Evolutionary conservation across 2,113 vertebrate species (phyloP).

Genomic region (Xyrauchen texanus): DNA sequence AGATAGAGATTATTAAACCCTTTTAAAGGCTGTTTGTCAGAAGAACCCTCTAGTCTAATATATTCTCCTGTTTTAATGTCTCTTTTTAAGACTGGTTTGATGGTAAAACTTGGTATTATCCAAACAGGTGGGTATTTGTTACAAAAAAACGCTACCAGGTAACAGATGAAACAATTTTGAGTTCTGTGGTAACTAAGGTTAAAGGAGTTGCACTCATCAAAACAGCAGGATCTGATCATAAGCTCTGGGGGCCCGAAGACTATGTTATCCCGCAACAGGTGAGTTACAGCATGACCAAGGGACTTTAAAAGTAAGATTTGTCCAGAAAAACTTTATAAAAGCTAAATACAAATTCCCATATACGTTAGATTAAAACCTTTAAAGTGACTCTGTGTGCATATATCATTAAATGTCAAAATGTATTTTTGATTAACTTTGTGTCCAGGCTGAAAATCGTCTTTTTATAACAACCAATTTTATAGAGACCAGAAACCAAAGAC

Average conservation of each 20-base stretch:
- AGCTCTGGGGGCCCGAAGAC: slow-evolving; percentile 89
- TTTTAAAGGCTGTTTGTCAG: too few species aligned
- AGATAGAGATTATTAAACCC: too few species aligned
- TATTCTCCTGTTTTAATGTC: not conserved
- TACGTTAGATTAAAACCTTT: too few species aligned
- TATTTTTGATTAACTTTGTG: slow-evolving; percentile 22
- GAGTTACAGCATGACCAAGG: slow-evolving; percentile 42
- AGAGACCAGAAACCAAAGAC: slow-evolving; percentile 85
- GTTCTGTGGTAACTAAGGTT: slow-evolving; percentile 88
- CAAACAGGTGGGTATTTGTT: slow-evolving; percentile 88
- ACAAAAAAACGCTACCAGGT: slow-evolving; percentile 91
- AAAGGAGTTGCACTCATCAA: slow-evolving; percentile 88
- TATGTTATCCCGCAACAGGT: slow-evolving; percentile 92
- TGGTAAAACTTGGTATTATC: not conserved
- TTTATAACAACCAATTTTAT: slow-evolving; percentile 89
- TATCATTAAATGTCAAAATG: not conserved
- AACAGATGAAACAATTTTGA: slow-evolving; percentile 84
- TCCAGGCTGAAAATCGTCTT: slow-evolving; percentile 84
- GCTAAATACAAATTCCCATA: too few species aligned
- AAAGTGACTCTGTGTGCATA: too few species aligned
- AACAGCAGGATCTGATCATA: slow-evolving; percentile 76
- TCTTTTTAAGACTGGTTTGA: not conserved
- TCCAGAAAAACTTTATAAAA: too few species aligned
- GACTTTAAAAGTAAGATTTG: not conserved
- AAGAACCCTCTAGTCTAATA: not conserved